These are phyloP conservation scores for Sipha maydis DNA, from an alignment of 2,888 invertebrate species.

Conservation along the genomic window DNA sequence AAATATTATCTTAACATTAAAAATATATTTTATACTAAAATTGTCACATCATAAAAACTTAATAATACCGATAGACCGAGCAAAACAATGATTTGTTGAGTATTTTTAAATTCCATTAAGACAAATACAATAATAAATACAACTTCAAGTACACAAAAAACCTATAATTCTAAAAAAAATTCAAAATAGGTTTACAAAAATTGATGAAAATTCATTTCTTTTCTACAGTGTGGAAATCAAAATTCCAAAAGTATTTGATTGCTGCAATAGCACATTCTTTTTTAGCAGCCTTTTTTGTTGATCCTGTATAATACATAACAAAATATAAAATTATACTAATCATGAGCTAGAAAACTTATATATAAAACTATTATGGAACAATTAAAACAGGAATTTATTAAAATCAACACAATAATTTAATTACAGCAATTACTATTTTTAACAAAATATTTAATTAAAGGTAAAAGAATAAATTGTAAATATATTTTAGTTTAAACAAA, in stretches of 20 bases:
- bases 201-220: neutral
- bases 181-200: neutral
- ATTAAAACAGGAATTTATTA: neutral
- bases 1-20: neutral
- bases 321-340: neutral
- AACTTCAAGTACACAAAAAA: neutral
- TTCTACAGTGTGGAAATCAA: conserved; percentile 28
- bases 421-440: no score
- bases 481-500: neutral
- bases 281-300: conserved; percentile 50
- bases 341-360: neutral
- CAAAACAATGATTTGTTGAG: neutral
- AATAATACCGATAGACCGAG: neutral
- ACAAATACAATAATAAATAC: neutral
- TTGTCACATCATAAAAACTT: neutral
- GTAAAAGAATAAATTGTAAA: no score
- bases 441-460: no score
- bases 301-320: conserved; percentile 29
- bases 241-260: conserved; percentile 39
- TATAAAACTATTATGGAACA: neutral
- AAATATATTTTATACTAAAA: neutral
- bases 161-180: neutral
- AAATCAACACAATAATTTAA: neutral
- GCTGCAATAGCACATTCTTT: conserved; percentile 46
- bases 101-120: neutral